Evolutionary conservation across 2,113 vertebrate species (phyloP), one percentile per base, ranked within the genome.

Genomic region (Prietella phreatophila): DNA sequence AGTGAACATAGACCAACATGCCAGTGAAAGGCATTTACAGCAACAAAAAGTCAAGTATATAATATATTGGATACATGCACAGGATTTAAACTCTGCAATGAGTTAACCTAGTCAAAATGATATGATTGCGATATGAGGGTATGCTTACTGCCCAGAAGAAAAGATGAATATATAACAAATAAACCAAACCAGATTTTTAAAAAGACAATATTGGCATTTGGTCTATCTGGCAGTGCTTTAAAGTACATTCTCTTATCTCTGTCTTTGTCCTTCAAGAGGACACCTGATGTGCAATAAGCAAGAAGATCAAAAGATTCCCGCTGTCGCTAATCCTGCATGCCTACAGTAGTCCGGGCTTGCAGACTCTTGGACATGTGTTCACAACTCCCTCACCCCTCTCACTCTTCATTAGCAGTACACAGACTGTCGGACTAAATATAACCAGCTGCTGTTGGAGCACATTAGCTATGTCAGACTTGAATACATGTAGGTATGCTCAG

Each of bases 371-470:
- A 63, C 69, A 63, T 75, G 71, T 61, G 56, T 69, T 63, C 56
- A 55, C 79, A 61, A 11, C 25, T 63, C 65, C 55, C 89, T 76
- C 71, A 90, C 85, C 71, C 79, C 89, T 92, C 82, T 19, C 19
- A 15, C 86, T 92, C 86, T 94, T 95, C 94, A 94, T 95, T 95
- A 96, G 92, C 92, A 91, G 91, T 79, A 90, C 91, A 90, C 92
- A 92, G 87, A 89, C 92, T 94, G 93, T 93, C 91, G 89, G 91
- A 93, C 93, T 95, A 95, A 95, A 95, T 94, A 95, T 95, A 95
- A 93, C 92, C 89, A 69, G 73, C 75, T 84, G 30, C 89, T 91
- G 93, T 82, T 82, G 83, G 75, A 90, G 91, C 92, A 92, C 91
- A 89, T 93, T 88, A 89, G 93, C 92, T 71, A 93, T 92, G 92